Conservation (phyloP, 2,113 vertebrate species). For the Alexandromys fortis region DNA sequence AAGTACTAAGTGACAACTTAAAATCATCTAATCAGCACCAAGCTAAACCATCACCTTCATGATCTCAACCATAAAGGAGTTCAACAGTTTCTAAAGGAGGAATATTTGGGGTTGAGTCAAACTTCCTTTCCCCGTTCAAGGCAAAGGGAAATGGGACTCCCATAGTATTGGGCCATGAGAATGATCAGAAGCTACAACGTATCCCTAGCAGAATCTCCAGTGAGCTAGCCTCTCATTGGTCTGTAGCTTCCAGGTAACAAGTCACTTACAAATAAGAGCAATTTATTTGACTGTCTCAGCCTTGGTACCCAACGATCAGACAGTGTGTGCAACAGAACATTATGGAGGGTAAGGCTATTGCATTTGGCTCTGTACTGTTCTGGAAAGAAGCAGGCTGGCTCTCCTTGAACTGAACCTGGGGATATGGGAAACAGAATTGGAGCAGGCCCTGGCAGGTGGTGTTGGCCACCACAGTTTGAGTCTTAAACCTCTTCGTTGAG, state of each 20-base stretch:
- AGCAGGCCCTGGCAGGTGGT: background rate
- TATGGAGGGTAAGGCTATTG: background rate
- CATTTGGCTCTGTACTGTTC: background rate
- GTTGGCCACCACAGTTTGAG: background rate
- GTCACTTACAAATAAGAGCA: background rate
- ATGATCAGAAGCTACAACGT: background rate
- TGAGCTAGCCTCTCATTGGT: background rate
- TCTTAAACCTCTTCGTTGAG: background rate
- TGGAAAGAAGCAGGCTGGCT: background rate
- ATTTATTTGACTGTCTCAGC: background rate
- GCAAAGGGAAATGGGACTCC: background rate
- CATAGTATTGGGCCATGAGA: background rate
- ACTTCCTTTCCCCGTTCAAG: constrained; percentile 23
- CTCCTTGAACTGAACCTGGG: background rate
- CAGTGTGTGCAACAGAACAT: background rate
- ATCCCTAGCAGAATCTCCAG: background rate
- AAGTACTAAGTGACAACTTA: constrained; percentile 1
- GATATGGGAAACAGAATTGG: background rate
- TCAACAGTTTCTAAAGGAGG: background rate
- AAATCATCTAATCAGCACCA: background rate
- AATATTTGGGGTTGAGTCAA: background rate
- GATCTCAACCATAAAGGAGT: background rate
- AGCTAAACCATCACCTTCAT: background rate
- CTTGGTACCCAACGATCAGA: background rate
- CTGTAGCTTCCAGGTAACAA: background rate